Conservation (phyloP, 1,140 invertebrate species). For the Heliconius hewitsoni region DNA sequence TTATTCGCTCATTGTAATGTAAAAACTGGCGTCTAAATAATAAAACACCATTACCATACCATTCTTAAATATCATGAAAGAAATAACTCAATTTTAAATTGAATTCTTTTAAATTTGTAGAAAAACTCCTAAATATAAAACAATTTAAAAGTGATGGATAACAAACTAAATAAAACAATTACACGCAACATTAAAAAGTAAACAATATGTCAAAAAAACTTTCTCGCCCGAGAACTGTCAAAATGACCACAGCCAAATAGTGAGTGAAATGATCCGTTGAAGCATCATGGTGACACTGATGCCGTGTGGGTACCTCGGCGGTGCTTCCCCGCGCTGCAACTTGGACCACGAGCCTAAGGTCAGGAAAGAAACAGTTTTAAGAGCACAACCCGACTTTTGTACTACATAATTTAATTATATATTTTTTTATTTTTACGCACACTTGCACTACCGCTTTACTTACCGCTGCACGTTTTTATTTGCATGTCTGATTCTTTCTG, state of each 20-base stretch:
- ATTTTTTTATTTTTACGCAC: conserved; percentile 24
- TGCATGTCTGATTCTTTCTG: conserved; percentile 29
- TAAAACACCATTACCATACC: neutral
- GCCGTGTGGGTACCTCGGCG: conserved; percentile 78
- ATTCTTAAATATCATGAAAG: neutral
- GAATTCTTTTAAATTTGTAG: neutral
- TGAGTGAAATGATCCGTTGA: conserved; percentile 57
- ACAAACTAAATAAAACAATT: conserved; percentile 43
- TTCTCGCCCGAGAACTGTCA: conserved; percentile 66
- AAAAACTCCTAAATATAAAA: neutral
- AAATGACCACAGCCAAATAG: conserved; percentile 56
- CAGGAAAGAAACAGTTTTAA: conserved; percentile 45
- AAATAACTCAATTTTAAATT: neutral
- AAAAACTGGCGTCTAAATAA: neutral
- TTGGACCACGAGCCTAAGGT: conserved; percentile 78
- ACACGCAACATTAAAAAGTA: conserved; percentile 39
- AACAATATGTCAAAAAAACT: conserved; percentile 65
- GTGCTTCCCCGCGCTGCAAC: conserved; percentile 72
- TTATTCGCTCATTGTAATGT: neutral
- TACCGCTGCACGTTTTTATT: conserved; percentile 17
- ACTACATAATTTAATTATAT: conserved; percentile 5
- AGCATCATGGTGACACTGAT: conserved; percentile 77
- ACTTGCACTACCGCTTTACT: conserved; percentile 22
- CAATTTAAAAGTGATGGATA: neutral
- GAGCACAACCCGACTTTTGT: neutral